Evolutionary conservation across 2,888 invertebrate genomes (phyloP).

Genomic region (Trilocha varians): DNA sequence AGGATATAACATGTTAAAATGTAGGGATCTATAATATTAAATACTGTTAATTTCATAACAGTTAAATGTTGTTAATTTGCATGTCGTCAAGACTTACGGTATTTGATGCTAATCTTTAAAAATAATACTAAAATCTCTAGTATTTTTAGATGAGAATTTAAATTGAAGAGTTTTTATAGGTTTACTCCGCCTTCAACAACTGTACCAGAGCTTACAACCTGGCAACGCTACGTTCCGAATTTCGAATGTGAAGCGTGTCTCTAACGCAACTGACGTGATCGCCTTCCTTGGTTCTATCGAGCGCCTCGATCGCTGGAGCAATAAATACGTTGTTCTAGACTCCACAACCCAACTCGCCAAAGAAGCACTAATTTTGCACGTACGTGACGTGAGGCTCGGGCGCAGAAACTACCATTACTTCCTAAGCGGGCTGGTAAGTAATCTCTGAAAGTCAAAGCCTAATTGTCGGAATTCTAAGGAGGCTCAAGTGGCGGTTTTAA

Average conservation of each 20-base stretch:
- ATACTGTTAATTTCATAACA: too few species aligned
- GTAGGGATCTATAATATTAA: too few species aligned
- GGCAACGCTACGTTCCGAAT: constrained; percentile 89
- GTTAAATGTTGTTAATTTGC: too few species aligned
- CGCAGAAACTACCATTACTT: constrained; percentile 93
- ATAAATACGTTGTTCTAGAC: constrained; percentile 91
- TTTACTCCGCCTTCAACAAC: constrained; percentile 89
- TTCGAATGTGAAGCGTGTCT: constrained; percentile 87
- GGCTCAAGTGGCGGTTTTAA: constrained; percentile 8
- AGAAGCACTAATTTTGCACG: constrained; percentile 88
- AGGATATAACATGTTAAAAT: too few species aligned
- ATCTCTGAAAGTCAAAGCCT: constrained; percentile 10
- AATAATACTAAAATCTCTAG: too few species aligned
- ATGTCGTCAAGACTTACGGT: too few species aligned
- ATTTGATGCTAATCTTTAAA: too few species aligned
- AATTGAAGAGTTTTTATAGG: constrained; percentile 68
- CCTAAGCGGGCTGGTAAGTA: constrained; percentile 89
- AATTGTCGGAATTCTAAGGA: constrained; percentile 12
- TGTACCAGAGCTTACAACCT: constrained; percentile 89
- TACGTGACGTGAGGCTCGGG: constrained; percentile 87
- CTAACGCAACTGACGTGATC: constrained; percentile 87
- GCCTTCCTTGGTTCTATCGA: constrained; percentile 86
- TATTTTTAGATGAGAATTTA: too few species aligned
- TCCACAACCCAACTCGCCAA: constrained; percentile 90
- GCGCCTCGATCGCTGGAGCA: constrained; percentile 84